A percentile compares a stretch with the other conserved stretches of the same genome.
Evolutionary conservation across 1,140 invertebrate species (phyloP).

Genomic region (Anagrus nilaparvatae): DNA sequence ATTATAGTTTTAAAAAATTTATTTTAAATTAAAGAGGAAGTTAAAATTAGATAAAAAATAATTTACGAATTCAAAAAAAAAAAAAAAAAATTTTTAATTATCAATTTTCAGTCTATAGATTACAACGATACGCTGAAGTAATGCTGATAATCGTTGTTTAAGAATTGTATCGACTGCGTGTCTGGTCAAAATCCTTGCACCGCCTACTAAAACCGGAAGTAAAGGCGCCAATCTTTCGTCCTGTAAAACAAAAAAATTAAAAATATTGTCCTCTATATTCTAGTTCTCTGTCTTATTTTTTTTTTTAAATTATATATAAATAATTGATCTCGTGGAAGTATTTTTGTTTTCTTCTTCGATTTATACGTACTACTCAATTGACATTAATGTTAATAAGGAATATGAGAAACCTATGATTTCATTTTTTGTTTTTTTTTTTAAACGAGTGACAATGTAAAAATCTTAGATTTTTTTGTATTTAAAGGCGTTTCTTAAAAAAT

Average conservation of each 20-base stretch:
- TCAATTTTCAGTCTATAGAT: conserved; percentile 46
- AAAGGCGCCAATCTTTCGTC: conserved; percentile 48
- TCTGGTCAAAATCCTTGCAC: conserved; percentile 50
- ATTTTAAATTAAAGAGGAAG: too few species aligned
- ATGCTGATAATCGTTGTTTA: conserved; percentile 49
- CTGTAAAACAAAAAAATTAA: conserved; percentile 28
- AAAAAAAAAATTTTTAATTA: background rate
- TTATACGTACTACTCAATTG: too few species aligned
- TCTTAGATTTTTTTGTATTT: too few species aligned
- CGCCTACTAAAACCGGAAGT: conserved; percentile 52
- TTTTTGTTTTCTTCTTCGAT: too few species aligned
- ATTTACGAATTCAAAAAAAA: background rate
- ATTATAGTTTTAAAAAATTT: too few species aligned
- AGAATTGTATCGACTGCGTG: conserved; percentile 50
- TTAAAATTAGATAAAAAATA: background rate
- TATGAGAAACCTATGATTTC: too few species aligned
- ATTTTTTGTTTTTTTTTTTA: too few species aligned
- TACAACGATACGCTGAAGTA: conserved; percentile 49
- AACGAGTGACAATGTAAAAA: too few species aligned
- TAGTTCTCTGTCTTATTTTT: background rate
- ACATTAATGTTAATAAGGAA: too few species aligned
- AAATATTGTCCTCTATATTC: background rate
- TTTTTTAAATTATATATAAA: conserved; percentile 14
- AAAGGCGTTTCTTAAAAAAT: too few species aligned
- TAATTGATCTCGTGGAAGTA: conserved; percentile 17